A percentile compares a stretch with the other conserved stretches of the same genome.
Evolutionary conservation across 2,113 vertebrate species (phyloP).

Genomic region (Eublepharis macularius): DNA sequence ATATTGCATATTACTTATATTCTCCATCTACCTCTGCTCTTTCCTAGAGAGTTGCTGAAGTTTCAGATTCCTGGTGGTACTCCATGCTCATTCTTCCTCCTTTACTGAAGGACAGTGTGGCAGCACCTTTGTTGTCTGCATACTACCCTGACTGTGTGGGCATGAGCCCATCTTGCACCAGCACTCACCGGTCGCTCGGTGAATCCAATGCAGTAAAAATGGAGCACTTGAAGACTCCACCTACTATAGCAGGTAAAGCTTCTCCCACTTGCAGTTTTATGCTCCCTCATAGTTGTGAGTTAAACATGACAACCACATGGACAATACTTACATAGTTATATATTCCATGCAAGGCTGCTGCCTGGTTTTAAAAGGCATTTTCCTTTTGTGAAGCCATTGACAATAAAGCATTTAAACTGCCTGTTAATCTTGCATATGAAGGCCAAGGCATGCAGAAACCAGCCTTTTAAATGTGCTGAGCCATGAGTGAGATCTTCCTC

Average conservation of each 20-base stretch:
- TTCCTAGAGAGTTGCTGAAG: constrained; percentile 92
- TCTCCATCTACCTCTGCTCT: constrained; percentile 46
- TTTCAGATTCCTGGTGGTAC: constrained; percentile 93
- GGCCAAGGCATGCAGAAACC: not conserved
- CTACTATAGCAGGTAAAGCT: constrained; percentile 74
- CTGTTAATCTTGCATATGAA: not conserved
- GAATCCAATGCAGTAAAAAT: constrained; percentile 77
- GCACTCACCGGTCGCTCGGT: constrained; percentile 71
- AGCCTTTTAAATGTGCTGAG: not conserved
- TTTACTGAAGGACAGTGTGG: constrained; percentile 94
- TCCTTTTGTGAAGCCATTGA: too few relatives aligned
- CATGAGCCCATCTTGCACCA: constrained; percentile 93
- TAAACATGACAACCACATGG: not conserved
- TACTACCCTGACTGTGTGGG: constrained; percentile 99
- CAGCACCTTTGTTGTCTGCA: constrained; percentile 88
- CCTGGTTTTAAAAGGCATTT: not conserved
- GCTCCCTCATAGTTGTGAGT: constrained; percentile 19
- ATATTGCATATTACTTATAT: constrained; percentile 37
- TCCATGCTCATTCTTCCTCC: constrained; percentile 97
- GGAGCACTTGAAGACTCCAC: constrained; percentile 79
- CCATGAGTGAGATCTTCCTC: not conserved
- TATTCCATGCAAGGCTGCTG: not conserved
- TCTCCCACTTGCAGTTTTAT: not conserved
- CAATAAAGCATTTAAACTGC: not conserved
- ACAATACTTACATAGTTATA: not conserved